phyloP scores from a whole-genome alignment of 2,797 vertebrate genomes.

The Melanotaenia pygmaea region DNA sequence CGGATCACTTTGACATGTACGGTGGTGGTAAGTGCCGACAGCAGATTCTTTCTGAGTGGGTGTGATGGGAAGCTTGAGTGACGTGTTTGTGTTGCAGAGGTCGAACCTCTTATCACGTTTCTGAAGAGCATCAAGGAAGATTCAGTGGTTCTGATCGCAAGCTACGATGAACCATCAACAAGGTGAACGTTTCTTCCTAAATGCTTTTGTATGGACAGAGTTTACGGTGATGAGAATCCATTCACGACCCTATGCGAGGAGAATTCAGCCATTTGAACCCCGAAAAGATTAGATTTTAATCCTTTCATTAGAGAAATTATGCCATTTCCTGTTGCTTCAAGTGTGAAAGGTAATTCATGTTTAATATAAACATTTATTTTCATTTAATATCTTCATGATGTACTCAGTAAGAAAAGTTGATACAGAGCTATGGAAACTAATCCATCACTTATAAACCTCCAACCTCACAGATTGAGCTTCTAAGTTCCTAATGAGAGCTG shows the following conservation, averaged over 20 bases:
- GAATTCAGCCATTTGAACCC: not conserved
- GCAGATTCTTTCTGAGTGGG: no score
- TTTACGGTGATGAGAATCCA: not conserved
- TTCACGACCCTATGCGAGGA: not conserved
- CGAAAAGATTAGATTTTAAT: not conserved
- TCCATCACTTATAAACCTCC: no score
- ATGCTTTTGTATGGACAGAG: not conserved
- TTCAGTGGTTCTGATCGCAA: slow-evolving; percentile 88
- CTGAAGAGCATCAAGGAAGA: slow-evolving; percentile 83
- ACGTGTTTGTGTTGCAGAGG: slow-evolving; percentile 77
- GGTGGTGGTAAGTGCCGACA: slow-evolving; percentile 59
- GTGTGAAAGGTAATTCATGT: no score
- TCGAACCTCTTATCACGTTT: slow-evolving; percentile 83
- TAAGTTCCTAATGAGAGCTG: no score
- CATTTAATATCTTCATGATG: not conserved
- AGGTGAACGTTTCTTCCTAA: slow-evolving; percentile 79
- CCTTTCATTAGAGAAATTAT: no score
- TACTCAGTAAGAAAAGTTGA: not conserved
- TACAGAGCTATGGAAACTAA: no score
- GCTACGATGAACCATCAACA: slow-evolving; percentile 88
- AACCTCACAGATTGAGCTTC: no score
- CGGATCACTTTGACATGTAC: slow-evolving; percentile 87
- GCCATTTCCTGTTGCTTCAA: no score
- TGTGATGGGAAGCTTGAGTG: not conserved
- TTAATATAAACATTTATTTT: not conserved